Percentiles rank a stretch among this genome's conserved stretches.
Evolutionary conservation across 1,140 invertebrate species (phyloP).

Genomic region (Varroa destructor): DNA sequence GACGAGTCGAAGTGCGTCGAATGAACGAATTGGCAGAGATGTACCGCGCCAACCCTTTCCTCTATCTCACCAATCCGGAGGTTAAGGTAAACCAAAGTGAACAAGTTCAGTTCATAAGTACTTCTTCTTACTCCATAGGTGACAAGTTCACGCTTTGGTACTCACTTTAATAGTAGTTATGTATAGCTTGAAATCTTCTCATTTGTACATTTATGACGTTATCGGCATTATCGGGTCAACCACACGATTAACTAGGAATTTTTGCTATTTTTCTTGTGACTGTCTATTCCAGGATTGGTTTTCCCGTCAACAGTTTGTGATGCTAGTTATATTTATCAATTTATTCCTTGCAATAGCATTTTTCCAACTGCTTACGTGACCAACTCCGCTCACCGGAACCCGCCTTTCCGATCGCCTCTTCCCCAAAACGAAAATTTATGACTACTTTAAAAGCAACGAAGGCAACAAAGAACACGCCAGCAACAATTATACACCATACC

Average conservation of each 20-base stretch:
- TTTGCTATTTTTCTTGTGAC: too few species aligned
- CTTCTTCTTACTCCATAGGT: neutral
- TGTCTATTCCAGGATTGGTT: conserved; percentile 77
- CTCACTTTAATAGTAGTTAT: neutral
- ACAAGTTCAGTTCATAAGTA: neutral
- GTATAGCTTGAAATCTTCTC: neutral
- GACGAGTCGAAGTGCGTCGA: conserved; percentile 78
- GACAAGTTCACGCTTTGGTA: neutral
- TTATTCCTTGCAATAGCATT: conserved; percentile 91
- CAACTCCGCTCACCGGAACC: neutral
- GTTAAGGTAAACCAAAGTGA: conserved; percentile 65
- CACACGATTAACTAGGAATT: too few species aligned
- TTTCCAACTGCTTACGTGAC: conserved; percentile 79
- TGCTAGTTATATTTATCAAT: conserved; percentile 88
- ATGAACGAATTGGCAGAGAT: conserved; percentile 81
- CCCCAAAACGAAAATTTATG: too few species aligned
- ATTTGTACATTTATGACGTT: too few species aligned
- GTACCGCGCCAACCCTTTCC: conserved; percentile 76
- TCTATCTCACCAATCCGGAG: conserved; percentile 87
- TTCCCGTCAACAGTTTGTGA: conserved; percentile 83
- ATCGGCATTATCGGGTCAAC: neutral
- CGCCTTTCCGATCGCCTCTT: too few species aligned
- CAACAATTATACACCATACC: too few species aligned
- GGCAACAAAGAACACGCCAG: too few species aligned
- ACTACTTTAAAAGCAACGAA: too few species aligned